Percentiles rank a stretch among this genome's conserved stretches.
Conservation (phyloP, 2,113 vertebrate species). For the Seriola dumerili region DNA sequence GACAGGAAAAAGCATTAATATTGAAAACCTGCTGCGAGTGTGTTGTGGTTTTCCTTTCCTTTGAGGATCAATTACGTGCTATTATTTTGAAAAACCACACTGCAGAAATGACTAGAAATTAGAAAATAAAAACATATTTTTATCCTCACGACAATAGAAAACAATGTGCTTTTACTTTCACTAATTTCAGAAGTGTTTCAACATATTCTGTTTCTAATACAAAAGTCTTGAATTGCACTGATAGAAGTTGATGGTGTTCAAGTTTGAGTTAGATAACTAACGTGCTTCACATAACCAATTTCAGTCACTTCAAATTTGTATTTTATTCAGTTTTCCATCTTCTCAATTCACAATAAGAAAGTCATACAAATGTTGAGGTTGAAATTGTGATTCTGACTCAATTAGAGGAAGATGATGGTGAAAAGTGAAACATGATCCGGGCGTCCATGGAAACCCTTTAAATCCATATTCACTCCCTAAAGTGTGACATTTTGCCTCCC, state of each 20-base stretch:
- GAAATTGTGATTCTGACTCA: no score
- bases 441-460: conserved; percentile 1
- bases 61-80: neutral
- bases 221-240: neutral
- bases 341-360: no score
- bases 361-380: no score
- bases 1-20: neutral
- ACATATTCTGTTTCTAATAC: no score
- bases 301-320: no score
- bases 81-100: neutral
- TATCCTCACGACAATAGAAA: neutral
- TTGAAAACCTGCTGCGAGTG: conserved; percentile 4
- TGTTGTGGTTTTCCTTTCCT: neutral
- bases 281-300: no score
- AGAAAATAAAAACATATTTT: neutral
- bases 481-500: neutral
- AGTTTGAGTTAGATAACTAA: no score
- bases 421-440: no score
- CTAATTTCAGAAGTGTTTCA: no score
- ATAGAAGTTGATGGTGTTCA: neutral
- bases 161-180: no score
- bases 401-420: no score
- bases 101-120: neutral
- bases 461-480: neutral
- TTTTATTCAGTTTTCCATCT: no score